Percentiles rank a stretch among this genome's conserved stretches.
Evolutionary conservation across 2,797 vertebrate species (phyloP).

Genomic region (Gobio occitaniae): DNA sequence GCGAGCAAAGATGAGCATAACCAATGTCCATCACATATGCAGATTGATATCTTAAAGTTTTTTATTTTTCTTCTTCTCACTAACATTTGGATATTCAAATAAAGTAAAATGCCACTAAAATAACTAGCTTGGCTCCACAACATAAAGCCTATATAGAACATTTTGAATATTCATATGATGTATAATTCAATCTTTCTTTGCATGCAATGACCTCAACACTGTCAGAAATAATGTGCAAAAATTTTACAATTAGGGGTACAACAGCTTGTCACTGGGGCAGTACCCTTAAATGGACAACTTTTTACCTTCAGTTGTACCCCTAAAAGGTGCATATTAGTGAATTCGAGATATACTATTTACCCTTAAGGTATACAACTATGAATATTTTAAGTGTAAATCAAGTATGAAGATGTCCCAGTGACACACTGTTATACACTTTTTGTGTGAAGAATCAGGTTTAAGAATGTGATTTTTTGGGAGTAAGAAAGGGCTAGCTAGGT

Average conservation of each 20-base stretch:
- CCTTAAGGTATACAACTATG: neutral
- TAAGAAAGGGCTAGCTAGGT: neutral
- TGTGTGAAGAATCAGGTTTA: neutral
- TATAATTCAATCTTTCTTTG: neutral
- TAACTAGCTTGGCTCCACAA: no score
- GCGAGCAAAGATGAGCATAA: no score
- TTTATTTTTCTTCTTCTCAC: no score
- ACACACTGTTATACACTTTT: neutral
- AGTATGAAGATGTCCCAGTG: neutral
- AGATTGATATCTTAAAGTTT: no score
- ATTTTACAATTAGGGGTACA: neutral
- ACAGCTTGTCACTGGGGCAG: neutral
- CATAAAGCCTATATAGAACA: neutral
- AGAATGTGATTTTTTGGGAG: neutral
- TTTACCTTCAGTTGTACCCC: neutral
- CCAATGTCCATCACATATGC: no score
- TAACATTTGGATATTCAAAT: no score
- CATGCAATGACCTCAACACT: neutral
- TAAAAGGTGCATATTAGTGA: neutral
- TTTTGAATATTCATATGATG: neutral
- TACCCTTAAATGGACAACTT: neutral
- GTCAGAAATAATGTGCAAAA: neutral
- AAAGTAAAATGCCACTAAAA: no score
- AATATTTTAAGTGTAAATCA: neutral
- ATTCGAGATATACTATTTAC: neutral